phyloP scores from a whole-genome alignment of 2,113 vertebrate genomes.

The human (Homo sapiens) region DNA sequence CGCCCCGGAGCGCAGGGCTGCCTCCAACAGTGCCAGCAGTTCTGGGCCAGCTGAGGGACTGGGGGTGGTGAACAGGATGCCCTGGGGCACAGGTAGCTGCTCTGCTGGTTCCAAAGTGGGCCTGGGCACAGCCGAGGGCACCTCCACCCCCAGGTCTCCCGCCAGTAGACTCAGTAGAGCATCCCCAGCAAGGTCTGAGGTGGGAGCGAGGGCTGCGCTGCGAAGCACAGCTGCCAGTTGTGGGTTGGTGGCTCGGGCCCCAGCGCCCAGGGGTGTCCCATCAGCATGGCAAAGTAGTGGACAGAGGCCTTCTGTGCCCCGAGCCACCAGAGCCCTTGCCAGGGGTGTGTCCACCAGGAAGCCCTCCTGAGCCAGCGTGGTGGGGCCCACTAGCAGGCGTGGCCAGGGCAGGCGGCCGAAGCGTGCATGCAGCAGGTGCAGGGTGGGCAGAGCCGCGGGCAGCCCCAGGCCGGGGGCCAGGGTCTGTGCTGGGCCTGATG shows the following conservation, averaged over 20 bases:
- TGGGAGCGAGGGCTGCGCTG: neutral
- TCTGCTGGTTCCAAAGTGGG: conserved; percentile 58
- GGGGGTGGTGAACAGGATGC: conserved; percentile 67
- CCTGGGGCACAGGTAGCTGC: neutral
- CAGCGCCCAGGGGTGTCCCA: conserved; percentile 42
- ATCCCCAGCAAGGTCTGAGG: conserved; percentile 50
- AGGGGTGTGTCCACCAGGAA: conserved; percentile 79
- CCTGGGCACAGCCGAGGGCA: neutral
- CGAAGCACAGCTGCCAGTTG: conserved; percentile 72
- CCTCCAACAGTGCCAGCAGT: conserved; percentile 71
- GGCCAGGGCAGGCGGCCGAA: conserved; percentile 80
- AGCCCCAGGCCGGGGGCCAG: conserved; percentile 50
- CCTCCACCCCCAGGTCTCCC: conserved; percentile 64
- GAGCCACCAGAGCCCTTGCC: conserved; percentile 71
- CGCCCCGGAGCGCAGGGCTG: neutral
- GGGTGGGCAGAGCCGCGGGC: conserved; percentile 50
- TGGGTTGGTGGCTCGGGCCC: conserved; percentile 58
- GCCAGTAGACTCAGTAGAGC: conserved; percentile 72
- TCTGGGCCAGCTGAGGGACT: conserved; percentile 71
- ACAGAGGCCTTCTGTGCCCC: conserved; percentile 54
- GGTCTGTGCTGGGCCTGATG: conserved; percentile 40
- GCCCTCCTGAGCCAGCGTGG: conserved; percentile 73
- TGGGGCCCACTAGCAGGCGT: conserved; percentile 61
- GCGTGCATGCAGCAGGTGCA: conserved; percentile 74
- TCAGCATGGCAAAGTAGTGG: conserved; percentile 73